These are phyloP conservation scores for Beroe ovata DNA, from an alignment of 37 sponge, comb jelly and placozoan genomes.

Conservation along the genomic window DNA sequence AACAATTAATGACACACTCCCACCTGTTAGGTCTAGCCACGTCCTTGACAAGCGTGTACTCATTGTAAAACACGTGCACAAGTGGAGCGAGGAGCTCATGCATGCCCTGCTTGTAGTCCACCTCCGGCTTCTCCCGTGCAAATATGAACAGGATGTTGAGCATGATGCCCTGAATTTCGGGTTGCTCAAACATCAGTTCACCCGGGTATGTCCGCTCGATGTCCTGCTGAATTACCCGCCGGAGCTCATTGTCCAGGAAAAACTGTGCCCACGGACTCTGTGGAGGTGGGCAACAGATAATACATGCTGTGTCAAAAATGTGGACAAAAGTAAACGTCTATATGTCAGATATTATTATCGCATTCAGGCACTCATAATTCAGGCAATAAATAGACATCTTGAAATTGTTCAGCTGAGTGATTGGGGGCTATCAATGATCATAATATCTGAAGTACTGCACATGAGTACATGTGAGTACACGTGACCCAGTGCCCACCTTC, in stretches of 20 bases:
- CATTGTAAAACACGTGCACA: constrained; percentile 78
- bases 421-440: no score
- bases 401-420: no score
- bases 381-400: no score
- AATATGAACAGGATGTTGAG: constrained; percentile 86
- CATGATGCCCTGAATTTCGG: constrained; percentile 75
- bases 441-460: no score
- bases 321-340: no score
- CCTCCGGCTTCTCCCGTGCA: constrained; percentile 77
- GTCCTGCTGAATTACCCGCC: constrained; percentile 79
- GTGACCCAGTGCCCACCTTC: no score
- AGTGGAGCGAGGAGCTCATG: constrained; percentile 95
- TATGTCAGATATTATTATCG: no score
- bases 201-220: constrained; percentile 87
- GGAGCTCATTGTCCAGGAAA: constrained; percentile 83
- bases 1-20: no score
- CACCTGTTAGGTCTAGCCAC: constrained; percentile 25
- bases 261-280: constrained; percentile 97
- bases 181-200: constrained; percentile 76
- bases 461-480: no score
- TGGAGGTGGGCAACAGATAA: no score
- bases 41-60: constrained; percentile 40
- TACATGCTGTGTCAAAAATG: no score
- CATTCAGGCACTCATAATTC: no score
- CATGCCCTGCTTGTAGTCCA: constrained; percentile 93